Evolutionary conservation across 2,113 vertebrate genomes (phyloP), one percentile per base, ranked within the genome.

Genomic region (Psettodes erumei): DNA sequence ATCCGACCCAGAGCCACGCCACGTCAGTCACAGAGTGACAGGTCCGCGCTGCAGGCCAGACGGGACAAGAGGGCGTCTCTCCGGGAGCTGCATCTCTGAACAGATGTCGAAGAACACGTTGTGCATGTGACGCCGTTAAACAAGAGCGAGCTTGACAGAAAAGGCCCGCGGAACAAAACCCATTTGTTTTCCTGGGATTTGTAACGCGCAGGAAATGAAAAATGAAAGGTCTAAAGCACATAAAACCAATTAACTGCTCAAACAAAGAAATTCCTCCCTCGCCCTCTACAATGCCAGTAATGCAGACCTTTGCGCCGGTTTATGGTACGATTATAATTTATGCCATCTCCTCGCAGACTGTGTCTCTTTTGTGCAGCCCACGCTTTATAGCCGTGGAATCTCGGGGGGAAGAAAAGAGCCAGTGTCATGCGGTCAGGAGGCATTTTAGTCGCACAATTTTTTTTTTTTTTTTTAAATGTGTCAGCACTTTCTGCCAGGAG

Each of bases 381-480:
- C 1, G 71, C 75, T 85, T 85, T 69, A 74, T 35, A 19, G 61
- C 71, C 18, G 33, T 11, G 75, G 79, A 86, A 78, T 84, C 89
- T 79, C 68, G 30, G 48, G 64, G 64, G 76, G 73, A 80, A 89
- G 86, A 91, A 90, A 90, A 88, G 92, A 82, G 84, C 84, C 85
- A 84, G 90, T 90, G 90, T 93, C 90, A 72, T 56, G 83, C 25
- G 85, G 87, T 90, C 90, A 91, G 75, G 59, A 86, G 86, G 70
- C 86, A 86, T 91, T 91, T 88, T 63, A 87, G 75, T 86, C 86
- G 68, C 72, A 84, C 75, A 83, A 79, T n/a, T n/a, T n/a, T n/a
- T n/a, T n/a, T n/a, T n/a, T n/a, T n/a, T n/a, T n/a, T n/a, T n/a
- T n/a, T n/a, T n/a, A 86, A 86, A 85, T 67, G 82, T 69, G 85